A percentile compares a stretch with the other conserved stretches of the same genome.
Evolutionary conservation across 37 sponge, comb jelly and placozoan species (phyloP).

Genomic region (Amphimedon queenslandica): DNA sequence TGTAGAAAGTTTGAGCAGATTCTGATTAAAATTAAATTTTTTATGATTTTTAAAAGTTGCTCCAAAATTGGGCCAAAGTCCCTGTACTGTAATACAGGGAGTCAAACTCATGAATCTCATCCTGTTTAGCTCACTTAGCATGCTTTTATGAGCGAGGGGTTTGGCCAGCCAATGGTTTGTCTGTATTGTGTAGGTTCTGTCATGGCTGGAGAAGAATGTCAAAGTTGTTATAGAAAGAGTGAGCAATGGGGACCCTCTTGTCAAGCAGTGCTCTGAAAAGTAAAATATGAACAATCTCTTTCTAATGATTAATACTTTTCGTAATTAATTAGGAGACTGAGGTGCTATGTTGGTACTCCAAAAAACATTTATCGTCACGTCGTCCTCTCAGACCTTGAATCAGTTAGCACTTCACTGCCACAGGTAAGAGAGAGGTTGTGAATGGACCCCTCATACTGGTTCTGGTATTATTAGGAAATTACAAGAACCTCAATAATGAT

Average conservation of each 20-base stretch:
- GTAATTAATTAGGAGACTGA: slow-evolving; percentile 20
- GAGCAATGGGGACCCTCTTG: slow-evolving; percentile 34
- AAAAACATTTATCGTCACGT: slow-evolving; percentile 79
- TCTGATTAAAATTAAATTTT: no score
- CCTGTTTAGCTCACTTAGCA: no score
- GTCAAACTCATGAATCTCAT: no score
- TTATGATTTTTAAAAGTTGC: no score
- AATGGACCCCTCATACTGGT: no score
- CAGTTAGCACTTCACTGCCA: slow-evolving; percentile 48
- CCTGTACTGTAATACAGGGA: no score
- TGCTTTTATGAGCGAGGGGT: no score
- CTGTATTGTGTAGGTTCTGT: slow-evolving; percentile 70
- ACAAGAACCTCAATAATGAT: slow-evolving; percentile 43
- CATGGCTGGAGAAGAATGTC: slow-evolving; percentile 70
- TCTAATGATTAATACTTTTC: slow-evolving; percentile 3
- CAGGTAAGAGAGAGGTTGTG: no score
- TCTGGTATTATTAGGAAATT: slow-evolving; percentile 62
- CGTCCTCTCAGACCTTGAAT: slow-evolving; percentile 66
- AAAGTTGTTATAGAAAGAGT: slow-evolving; percentile 39
- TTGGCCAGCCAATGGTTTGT: no score
- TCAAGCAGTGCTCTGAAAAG: slow-evolving; percentile 31
- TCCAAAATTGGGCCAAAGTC: no score
- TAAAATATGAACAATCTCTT: slow-evolving; percentile 8
- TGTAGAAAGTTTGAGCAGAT: no score
- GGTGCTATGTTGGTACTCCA: slow-evolving; percentile 67